These are phyloP conservation scores for Syncerus caffer DNA, from an alignment of 2,797 vertebrate species.

Conservation along the genomic window DNA sequence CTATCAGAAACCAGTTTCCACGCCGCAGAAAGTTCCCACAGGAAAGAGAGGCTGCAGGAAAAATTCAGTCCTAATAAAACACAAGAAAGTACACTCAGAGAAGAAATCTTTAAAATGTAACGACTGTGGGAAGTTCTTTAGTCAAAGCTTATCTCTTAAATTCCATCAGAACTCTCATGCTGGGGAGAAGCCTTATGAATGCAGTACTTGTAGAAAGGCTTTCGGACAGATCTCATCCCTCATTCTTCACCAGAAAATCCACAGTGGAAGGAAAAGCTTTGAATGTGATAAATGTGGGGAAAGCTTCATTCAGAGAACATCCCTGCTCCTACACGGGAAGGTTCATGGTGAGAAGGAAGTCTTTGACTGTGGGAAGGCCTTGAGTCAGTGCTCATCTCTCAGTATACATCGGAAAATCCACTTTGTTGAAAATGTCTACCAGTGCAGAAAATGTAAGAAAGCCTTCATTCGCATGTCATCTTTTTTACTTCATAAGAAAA, in stretches of 20 bases:
- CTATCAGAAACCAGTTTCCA: not conserved
- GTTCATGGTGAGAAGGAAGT: not conserved
- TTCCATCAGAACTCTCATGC: conserved; percentile 61
- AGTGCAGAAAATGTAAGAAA: conserved; percentile 33
- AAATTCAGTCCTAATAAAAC: conserved; percentile 17
- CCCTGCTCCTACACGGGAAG: conserved; percentile 13
- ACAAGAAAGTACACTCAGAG: conserved; percentile 24
- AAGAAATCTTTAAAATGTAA: conserved; percentile 63
- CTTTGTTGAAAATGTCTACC: not conserved
- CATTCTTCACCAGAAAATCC: conserved; percentile 62
- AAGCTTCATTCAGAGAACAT: conserved; percentile 26
- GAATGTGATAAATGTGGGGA: conserved; percentile 32
- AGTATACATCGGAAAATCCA: not conserved
- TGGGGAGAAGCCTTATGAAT: conserved; percentile 66
- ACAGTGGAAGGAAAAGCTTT: not conserved
- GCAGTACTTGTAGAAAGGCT: conserved; percentile 53
- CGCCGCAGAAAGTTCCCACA: not conserved
- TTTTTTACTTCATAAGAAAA: conserved; percentile 43
- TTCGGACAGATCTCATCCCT: conserved; percentile 64
- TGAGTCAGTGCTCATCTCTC: not conserved
- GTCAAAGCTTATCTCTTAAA: conserved; percentile 47
- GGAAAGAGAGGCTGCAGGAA: conserved; percentile 12
- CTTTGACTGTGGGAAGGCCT: not conserved
- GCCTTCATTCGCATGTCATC: conserved; percentile 28
- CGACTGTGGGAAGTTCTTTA: conserved; percentile 70